A percentile compares a stretch with the other conserved stretches of the same genome.
phyloP scores from a whole-genome alignment of 2,888 invertebrate genomes.

The Microctonus hyperodae region DNA sequence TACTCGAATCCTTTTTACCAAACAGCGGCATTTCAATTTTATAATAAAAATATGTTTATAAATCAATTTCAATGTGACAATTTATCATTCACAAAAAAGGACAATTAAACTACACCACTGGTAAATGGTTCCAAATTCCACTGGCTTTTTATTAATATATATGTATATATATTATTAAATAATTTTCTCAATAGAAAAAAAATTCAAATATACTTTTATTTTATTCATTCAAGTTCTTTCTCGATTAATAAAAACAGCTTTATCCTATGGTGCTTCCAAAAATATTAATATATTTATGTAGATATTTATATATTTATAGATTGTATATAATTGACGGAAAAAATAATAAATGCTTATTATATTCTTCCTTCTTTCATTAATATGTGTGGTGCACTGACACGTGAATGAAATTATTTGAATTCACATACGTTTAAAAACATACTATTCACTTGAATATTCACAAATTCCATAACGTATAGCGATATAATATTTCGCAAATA shows the following conservation, averaged over 20 bases:
- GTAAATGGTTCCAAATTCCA: background rate
- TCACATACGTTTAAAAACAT: conserved; percentile 8
- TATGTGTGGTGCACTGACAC: background rate
- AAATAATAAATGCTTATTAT: too few species aligned
- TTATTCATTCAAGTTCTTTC: too few species aligned
- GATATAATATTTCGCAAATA: too few species aligned
- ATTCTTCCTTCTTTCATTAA: background rate
- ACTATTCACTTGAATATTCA: conserved; percentile 16
- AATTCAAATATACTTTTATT: too few species aligned
- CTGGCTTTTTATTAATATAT: too few species aligned
- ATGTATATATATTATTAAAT: too few species aligned
- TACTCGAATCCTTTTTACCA: conserved; percentile 87
- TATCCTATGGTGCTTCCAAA: too few species aligned
- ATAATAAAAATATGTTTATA: background rate
- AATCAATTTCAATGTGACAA: background rate
- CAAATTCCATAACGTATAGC: conserved; percentile 25
- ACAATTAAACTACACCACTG: background rate
- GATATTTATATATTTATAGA: background rate
- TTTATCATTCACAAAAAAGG: background rate
- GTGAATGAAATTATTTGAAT: background rate
- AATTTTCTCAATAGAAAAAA: too few species aligned
- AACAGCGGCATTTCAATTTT: conserved; percentile 80
- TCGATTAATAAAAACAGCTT: background rate
- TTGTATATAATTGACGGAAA: too few species aligned
- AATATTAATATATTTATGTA: background rate